A percentile compares a stretch with the other conserved stretches of the same genome.
These are phyloP conservation scores for Triplophysa siluroides DNA, from an alignment of 2,113 vertebrate genomes.

Conservation along the genomic window DNA sequence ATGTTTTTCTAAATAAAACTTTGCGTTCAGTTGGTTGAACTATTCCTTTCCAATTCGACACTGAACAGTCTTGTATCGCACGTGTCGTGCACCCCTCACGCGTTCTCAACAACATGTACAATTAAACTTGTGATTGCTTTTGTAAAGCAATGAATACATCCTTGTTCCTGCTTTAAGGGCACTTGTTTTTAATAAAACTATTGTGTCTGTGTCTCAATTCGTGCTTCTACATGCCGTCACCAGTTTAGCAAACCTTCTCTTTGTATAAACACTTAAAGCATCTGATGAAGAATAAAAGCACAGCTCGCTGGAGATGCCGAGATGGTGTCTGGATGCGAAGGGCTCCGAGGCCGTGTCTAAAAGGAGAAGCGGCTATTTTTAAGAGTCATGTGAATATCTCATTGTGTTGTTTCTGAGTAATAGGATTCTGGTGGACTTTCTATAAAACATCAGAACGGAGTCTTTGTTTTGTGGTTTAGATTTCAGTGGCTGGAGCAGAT, in stretches of 20 bases:
- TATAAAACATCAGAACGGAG: conserved; percentile 16
- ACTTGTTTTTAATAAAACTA: background rate
- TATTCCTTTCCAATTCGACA: too few species aligned
- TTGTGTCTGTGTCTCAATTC: background rate
- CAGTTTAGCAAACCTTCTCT: background rate
- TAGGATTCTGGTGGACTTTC: background rate
- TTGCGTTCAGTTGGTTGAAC: too few species aligned
- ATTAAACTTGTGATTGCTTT: background rate
- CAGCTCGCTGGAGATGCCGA: background rate
- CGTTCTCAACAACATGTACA: background rate
- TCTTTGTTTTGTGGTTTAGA: conserved; percentile 31
- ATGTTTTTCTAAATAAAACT: too few species aligned
- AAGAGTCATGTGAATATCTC: conserved; percentile 63
- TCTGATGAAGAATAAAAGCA: conserved; percentile 8
- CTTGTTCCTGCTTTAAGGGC: background rate
- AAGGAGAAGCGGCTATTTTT: conserved; percentile 56
- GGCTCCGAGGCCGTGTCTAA: conserved; percentile 46
- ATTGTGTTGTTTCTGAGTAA: conserved; percentile 54
- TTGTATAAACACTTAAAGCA: background rate
- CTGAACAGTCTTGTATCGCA: background rate
- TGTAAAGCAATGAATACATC: background rate
- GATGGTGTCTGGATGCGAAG: conserved; percentile 2
- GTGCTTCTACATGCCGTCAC: background rate
- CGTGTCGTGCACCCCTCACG: background rate
- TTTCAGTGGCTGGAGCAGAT: background rate